Evolutionary conservation across 2,113 vertebrate species (phyloP), one percentile per base, ranked within the genome.

Genomic region (Hippoglossus stenolepis): DNA sequence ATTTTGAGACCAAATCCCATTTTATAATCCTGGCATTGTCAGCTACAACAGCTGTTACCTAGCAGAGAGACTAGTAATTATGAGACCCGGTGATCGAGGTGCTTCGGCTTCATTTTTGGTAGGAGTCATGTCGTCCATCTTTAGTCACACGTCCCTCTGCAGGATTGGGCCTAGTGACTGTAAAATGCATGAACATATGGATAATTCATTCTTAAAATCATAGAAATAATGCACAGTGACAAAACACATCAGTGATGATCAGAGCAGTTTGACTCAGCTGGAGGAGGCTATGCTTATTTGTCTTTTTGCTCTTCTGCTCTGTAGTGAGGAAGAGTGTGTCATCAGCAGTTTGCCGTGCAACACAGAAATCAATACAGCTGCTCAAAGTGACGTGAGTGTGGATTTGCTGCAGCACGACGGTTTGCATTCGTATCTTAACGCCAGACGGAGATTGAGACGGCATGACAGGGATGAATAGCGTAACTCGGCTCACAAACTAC

Each of bases 1-100:
- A n/a, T n/a, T n/a, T n/a, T n/a, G n/a, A n/a, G n/a, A 61, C 58
- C 69, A 54, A n/a, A 72, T 78, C 58, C 57, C 51, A 68, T 72
- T 78, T 43, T 67, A 53, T 67, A 62, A 65, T 69, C 85, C 65
- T 74, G 70, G 65, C 80, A 83, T 73, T 79, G 70, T 86, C 56
- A 70, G 59, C 84, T 60, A 14, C 4, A 85, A 81, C 91, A 92
- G 89, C 89, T 91, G 89, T 75, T 88, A 77, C 86, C 84, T 85
- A 80, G 68, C 76, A 82, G 80, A 87, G 90, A 89, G 80, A 88
- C 79, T 77, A 71, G 49, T 91, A 91, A 93, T 92, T 93, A 90
- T 85, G 82, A 65, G 56, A n/a, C n/a, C n/a, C n/a, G n/a, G n/a
- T n/a, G n/a, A n/a, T n/a, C n/a, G n/a, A n/a, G n/a, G n/a, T n/a